Percentiles rank a stretch among this genome's conserved stretches.
Evolutionary conservation across 2,797 vertebrate genomes (phyloP).

Genomic region (Rhinella marina): DNA sequence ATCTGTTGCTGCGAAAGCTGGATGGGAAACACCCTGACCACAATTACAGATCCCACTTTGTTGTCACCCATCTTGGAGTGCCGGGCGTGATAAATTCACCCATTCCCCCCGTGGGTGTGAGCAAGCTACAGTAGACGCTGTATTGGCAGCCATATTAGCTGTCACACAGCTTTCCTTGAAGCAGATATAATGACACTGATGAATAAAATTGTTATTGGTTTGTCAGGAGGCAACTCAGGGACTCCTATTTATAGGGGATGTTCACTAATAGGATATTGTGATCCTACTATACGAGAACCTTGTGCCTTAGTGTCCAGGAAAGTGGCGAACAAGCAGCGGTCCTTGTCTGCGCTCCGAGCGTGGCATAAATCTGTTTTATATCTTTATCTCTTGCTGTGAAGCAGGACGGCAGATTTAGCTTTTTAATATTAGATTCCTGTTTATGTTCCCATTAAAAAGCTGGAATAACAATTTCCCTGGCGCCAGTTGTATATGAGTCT

Average conservation of each 20-base stretch:
- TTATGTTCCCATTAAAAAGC: slow-evolving; percentile 31
- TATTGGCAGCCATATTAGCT: neutral
- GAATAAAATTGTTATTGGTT: neutral
- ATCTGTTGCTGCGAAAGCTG: neutral
- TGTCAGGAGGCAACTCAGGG: neutral
- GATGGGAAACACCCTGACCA: neutral
- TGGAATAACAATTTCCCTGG: slow-evolving; percentile 23
- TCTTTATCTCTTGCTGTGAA: slow-evolving; percentile 13
- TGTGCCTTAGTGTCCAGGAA: neutral
- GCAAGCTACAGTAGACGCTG: neutral
- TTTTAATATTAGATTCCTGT: slow-evolving; percentile 37
- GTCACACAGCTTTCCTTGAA: neutral
- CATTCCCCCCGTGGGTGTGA: neutral
- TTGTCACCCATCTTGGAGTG: neutral
- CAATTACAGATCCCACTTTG: neutral
- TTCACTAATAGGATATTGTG: neutral
- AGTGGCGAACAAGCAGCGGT: neutral
- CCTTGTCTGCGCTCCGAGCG: slow-evolving; percentile 8
- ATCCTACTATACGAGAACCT: neutral
- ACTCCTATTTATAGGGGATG: neutral
- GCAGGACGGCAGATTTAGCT: slow-evolving; percentile 30
- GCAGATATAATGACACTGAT: neutral
- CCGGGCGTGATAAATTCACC: too few species aligned
- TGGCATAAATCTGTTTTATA: slow-evolving; percentile 20
- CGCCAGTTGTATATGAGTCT: neutral